Conservation (phyloP, 2,113 vertebrate genomes). For the Actenoides lindsayi region DNA sequence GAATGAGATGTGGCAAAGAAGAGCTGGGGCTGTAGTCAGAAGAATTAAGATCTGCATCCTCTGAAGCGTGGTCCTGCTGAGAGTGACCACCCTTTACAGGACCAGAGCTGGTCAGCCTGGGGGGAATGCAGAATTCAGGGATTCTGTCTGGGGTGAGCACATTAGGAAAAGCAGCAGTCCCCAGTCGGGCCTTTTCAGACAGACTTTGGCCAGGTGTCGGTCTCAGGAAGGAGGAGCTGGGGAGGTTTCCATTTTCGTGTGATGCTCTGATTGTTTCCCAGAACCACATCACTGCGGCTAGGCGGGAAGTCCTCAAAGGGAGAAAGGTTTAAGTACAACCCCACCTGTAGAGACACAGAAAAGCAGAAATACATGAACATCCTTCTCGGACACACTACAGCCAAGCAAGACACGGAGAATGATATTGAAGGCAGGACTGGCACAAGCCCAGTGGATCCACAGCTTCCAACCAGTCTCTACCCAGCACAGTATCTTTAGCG, state of each 20-base stretch:
- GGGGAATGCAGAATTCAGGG: constrained; percentile 80
- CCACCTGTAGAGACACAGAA: not conserved
- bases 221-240: not conserved
- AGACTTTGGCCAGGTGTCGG: not conserved
- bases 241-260: not conserved
- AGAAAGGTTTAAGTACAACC: not conserved
- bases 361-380: not conserved
- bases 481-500: rapidly evolving
- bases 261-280: constrained; percentile 62
- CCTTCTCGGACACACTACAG: rapidly evolving
- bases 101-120: constrained; percentile 25
- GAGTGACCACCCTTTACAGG: not conserved
- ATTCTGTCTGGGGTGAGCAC: constrained; percentile 78
- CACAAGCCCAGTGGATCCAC: not conserved
- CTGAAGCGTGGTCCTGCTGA: constrained; percentile 1
- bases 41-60: not conserved
- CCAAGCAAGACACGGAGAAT: rapidly evolving
- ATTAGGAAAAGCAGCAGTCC: constrained; percentile 57
- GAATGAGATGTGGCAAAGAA: constrained; percentile 79
- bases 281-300: constrained; percentile 62
- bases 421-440: not conserved
- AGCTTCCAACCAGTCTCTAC: not conserved
- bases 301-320: not conserved
- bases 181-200: not conserved
- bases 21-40: not conserved